A percentile compares a stretch with the other conserved stretches of the same genome.
Evolutionary conservation across 2,888 invertebrate species (phyloP).

Genomic region (Thysanoteuthis rhombus): DNA sequence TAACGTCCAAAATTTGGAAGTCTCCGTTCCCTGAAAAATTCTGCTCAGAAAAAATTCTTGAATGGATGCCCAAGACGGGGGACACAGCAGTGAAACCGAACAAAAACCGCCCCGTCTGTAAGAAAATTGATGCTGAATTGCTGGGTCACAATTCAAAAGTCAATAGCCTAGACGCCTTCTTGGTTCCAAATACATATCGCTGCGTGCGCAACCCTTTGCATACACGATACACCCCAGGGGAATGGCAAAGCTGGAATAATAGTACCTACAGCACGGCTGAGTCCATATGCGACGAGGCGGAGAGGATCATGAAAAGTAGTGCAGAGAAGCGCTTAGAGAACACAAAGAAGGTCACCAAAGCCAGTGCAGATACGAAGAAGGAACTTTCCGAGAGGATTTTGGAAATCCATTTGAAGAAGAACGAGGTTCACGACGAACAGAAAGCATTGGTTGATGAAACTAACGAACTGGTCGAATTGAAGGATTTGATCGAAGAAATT

Average conservation of each 20-base stretch:
- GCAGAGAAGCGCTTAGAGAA: not conserved
- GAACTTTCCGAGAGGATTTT: not conserved
- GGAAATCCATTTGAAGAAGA: not conserved
- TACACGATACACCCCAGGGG: not conserved
- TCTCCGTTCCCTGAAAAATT: too few species aligned
- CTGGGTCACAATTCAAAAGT: not conserved
- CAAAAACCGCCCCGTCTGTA: not conserved
- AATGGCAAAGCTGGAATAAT: not conserved
- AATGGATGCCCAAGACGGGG: not conserved
- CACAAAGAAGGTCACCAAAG: not conserved
- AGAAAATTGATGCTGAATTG: too few species aligned
- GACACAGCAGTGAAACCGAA: not conserved
- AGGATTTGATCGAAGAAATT: not conserved
- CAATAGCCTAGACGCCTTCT: not conserved
- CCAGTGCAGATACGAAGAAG: not conserved
- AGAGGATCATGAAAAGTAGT: not conserved
- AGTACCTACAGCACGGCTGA: not conserved
- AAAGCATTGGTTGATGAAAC: not conserved
- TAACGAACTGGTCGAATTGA: not conserved
- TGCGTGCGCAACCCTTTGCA: not conserved
- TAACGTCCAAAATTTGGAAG: too few species aligned
- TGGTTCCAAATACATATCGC: not conserved
- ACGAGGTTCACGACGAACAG: not conserved
- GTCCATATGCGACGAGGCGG: not conserved
- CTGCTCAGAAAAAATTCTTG: not conserved